Evolutionary conservation across 2,797 vertebrate species (phyloP), one percentile per base, ranked within the genome.

Genomic region (Gastrophryne carolinensis): DNA sequence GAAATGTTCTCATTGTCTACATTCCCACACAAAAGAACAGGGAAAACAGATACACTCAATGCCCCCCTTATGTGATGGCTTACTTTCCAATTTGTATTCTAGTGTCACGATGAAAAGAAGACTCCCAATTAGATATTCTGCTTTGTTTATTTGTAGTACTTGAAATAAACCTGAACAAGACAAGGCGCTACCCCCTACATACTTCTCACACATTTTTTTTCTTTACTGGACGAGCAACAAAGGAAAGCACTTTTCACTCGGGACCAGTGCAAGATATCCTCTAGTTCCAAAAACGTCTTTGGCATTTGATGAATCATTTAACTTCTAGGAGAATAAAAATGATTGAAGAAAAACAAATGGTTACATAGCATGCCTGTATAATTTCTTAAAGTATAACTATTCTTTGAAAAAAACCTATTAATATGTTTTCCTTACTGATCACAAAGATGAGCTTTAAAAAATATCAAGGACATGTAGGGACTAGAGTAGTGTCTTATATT

Each of bases 91-190:
- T 49, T 17, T 73, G 30, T 73, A 61, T 39, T 72, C 30, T 58
- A 58, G 6, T 21, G 54, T 53, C 30, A n/a, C 37, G 23, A 4
- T 54, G 21, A 26, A 57, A 37, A 23, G 17, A 24, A 4, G 27
- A 5, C 23, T n/a, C 19, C 17, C 32, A 47, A 64, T 65, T 54
- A 73, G 52, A 23, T 52, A 54, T 64, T 32, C 58, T 19, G 13
- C 41, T 37, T 72, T 65, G 52, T 73, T 73, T 65, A 57, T 56
- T 65, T 65, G 41, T 32, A 47, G 21, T 50, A 24, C 30, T 61
- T 27, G 13, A 2, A 73, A 24, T 39, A 64, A 61, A 29, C 17
- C 29, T 19, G 35, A 32, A 34, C 29, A 24, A 64, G 13, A 44
- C 50, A 73, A 53, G 7, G 15, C 3, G 12, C 15, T 12, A 26